Evolutionary conservation across 2,113 vertebrate species (phyloP), one percentile per base, ranked within the genome.

Genomic region (Oxyura jamaicensis): DNA sequence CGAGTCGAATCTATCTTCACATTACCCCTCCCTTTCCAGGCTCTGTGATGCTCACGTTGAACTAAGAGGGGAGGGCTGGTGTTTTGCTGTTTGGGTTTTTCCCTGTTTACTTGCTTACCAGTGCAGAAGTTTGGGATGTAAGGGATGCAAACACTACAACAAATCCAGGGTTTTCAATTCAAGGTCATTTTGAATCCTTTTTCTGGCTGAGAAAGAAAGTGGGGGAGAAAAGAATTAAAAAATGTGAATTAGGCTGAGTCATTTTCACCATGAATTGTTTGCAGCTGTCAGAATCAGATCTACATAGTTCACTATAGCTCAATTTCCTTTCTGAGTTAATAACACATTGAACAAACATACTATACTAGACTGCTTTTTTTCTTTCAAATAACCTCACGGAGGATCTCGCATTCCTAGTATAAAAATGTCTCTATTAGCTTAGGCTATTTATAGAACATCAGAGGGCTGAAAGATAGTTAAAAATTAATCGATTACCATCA

Each of bases 311-410:
- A 92, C 78, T 80, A 90, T 90, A 89, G 92, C 83, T 97, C 94
- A 96, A 87, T 97, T 97, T 97, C 89, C 97, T 97, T 97, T 96
- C 91, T 2, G 4, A 96, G 96, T 95, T 97, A 97, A 97, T 97
- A 97, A 92, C 89, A 97, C 91, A 93, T 91, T 97, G 93, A 97
- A 92, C 76, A 97, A 97, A 96, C 86, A 96, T 85, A 92, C 66
- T 78, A 59, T 56, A 33, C 88, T 42, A 96, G 91, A 66, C 62
- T 88, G 52, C 78, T 50, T 74, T 53, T 88, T 91, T 92, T 79
- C 92, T 95, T 89, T 96, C 50, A 88, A 95, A 86, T 95, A 93
- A 97, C 93, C 82, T 97, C 91, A 29, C 62, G 92, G 67, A 86
- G 56, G 74, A 95, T 92, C 91, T 93, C 44, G 87, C 94, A 95